phyloP scores from a whole-genome alignment of 2,797 vertebrate genomes.

The Gallinago nigripennis region DNA sequence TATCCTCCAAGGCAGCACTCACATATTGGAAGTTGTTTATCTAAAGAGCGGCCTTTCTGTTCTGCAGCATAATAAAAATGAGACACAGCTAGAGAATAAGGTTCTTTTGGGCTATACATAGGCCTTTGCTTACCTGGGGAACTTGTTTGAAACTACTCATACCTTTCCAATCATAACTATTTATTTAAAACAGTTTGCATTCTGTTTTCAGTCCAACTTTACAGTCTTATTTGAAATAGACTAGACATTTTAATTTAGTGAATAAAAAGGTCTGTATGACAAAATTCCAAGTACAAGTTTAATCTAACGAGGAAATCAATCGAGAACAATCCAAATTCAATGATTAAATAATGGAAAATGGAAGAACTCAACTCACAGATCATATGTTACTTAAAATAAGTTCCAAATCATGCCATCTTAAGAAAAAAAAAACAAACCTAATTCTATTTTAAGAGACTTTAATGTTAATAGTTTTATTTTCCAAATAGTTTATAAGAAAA shows the following conservation, averaged over 20 bases:
- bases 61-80: not conserved
- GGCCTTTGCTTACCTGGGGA: not conserved
- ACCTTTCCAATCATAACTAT: not conserved
- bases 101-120: not conserved
- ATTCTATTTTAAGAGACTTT: not conserved
- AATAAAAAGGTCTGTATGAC: not conserved
- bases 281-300: not conserved
- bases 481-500: not conserved
- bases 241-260: not conserved
- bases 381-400: not conserved
- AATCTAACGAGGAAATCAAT: not conserved
- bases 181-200: not conserved
- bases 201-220: not conserved
- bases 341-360: not conserved
- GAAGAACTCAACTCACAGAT: not conserved
- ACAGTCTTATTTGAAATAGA: not conserved
- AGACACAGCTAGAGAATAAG: not conserved
- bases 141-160: not conserved
- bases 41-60: not conserved
- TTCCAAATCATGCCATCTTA: not conserved
- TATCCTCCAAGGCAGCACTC: not conserved
- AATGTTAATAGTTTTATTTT: not conserved
- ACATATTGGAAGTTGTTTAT: not conserved
- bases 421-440: not conserved
- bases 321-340: not conserved